phyloP scores from a whole-genome alignment of 2,113 vertebrate species.

The Ahaetulla prasina region DNA sequence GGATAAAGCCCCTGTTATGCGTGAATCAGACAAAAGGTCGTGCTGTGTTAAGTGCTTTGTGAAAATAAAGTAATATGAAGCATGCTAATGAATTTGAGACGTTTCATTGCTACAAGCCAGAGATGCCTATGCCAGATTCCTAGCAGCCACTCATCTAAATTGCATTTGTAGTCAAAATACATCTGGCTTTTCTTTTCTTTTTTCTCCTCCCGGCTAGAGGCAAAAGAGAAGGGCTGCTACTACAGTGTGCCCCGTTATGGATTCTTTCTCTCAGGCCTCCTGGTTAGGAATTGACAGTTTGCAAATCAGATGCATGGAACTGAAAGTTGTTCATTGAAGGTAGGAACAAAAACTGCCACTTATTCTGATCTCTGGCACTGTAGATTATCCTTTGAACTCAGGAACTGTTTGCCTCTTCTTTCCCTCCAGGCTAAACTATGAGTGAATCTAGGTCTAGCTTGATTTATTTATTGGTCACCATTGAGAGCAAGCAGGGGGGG shows the following conservation, averaged over 20 bases:
- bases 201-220: conserved; percentile 1
- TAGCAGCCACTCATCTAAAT: conserved; percentile 17
- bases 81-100: background rate
- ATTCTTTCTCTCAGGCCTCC: conserved; percentile 44
- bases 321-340: conserved; percentile 38
- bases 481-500: background rate
- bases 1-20: background rate
- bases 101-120: conserved; percentile 7
- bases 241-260: conserved; percentile 31
- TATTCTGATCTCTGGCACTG: conserved; percentile 38
- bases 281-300: conserved; percentile 46
- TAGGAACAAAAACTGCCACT: conserved; percentile 22
- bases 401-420: conserved; percentile 44
- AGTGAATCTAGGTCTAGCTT: background rate
- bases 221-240: conserved; percentile 33
- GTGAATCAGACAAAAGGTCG: background rate
- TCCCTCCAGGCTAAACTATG: conserved; percentile 28
- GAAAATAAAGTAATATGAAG: background rate
- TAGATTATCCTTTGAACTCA: conserved; percentile 45
- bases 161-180: conserved; percentile 39
- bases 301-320: conserved; percentile 42
- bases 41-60: background rate
- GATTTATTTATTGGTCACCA: background rate
- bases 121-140: background rate
- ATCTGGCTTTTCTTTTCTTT: conserved; percentile 26